A percentile compares a stretch with the other conserved stretches of the same genome.
phyloP scores from a whole-genome alignment of 2,797 vertebrate species.

The Eulemur albifrons region DNA sequence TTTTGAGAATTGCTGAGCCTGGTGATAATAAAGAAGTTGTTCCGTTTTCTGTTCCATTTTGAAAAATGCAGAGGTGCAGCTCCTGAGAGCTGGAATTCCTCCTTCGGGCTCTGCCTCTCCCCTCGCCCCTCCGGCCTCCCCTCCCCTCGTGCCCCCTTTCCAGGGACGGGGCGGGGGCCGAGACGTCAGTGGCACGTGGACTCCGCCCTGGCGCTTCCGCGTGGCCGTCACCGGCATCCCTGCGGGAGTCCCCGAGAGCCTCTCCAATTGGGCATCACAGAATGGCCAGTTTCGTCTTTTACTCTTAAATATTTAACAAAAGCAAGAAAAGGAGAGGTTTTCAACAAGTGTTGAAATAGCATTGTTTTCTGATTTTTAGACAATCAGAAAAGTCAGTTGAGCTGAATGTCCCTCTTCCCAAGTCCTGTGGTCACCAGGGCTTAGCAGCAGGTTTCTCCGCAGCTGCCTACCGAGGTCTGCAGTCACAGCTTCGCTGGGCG shows the following conservation, averaged over 20 bases:
- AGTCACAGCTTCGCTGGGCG: neutral
- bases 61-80: neutral
- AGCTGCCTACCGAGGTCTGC: neutral
- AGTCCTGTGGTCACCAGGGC: neutral
- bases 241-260: neutral
- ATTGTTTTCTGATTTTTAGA: neutral
- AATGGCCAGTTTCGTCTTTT: neutral
- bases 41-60: neutral
- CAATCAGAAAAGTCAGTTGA: neutral
- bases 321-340: neutral
- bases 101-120: neutral
- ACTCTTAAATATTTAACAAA: neutral
- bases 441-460: neutral
- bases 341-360: neutral
- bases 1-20: neutral
- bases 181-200: neutral
- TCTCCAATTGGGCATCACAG: neutral
- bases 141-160: neutral
- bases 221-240: neutral
- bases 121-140: neutral
- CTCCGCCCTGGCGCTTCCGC: too few species aligned
- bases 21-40: neutral
- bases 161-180: neutral
- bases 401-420: neutral
- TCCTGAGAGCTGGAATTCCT: neutral